phyloP scores from a whole-genome alignment of 1,140 invertebrate genomes.

The Zophobas atratus region DNA sequence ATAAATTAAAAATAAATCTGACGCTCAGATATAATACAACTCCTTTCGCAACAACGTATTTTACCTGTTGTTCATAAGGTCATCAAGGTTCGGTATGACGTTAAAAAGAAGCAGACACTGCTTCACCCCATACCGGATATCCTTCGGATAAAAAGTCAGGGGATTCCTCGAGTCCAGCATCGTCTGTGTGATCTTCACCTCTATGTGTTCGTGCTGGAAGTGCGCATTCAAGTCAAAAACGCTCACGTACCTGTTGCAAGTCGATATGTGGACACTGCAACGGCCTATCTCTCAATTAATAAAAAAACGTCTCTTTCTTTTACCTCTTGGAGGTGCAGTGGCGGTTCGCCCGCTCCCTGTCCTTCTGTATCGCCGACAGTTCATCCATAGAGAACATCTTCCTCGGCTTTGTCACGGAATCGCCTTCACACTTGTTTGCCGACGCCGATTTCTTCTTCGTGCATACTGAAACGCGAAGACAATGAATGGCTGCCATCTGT shows the following conservation, averaged over 20 bases:
- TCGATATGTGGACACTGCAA: slow-evolving; percentile 24
- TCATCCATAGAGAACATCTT: slow-evolving; percentile 2
- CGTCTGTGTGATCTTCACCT: slow-evolving; percentile 11
- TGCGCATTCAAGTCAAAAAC: slow-evolving; percentile 13
- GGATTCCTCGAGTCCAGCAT: slow-evolving; percentile 5
- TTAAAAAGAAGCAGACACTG: slow-evolving; percentile 32
- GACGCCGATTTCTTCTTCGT: slow-evolving; percentile 1
- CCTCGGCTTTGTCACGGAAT: neutral
- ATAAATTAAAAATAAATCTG: no score
- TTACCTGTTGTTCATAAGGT: slow-evolving; percentile 1
- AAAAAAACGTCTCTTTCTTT: neutral
- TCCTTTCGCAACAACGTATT: neutral
- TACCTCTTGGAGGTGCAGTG: slow-evolving; percentile 5
- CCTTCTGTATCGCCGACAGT: neutral
- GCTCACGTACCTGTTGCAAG: slow-evolving; percentile 15
- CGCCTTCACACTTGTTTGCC: slow-evolving; percentile 6
- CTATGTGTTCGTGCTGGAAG: slow-evolving; percentile 32
- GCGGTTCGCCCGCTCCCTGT: neutral
- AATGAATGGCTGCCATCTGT: slow-evolving; percentile 5
- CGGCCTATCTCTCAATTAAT: neutral
- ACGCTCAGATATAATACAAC: no score
- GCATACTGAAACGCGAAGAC: slow-evolving; percentile 10
- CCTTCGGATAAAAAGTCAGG: slow-evolving; percentile 3
- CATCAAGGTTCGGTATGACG: neutral
- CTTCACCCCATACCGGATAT: slow-evolving; percentile 14